Evolutionary conservation across 2,113 vertebrate species (phyloP).

Genomic region (Poicephalus gulielmi): DNA sequence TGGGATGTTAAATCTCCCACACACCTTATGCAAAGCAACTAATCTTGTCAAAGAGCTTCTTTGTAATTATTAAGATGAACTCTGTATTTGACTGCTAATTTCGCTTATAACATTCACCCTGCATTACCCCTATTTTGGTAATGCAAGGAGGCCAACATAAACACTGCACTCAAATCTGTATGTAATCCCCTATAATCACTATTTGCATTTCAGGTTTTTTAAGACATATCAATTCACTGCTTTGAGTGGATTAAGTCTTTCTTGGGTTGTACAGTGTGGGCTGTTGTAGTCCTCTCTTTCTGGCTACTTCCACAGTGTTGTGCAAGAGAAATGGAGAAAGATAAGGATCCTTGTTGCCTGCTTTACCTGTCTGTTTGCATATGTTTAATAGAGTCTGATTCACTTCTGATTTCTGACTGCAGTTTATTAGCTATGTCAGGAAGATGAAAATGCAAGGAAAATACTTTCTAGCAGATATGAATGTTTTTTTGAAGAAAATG

Average conservation of each 20-base stretch:
- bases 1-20: background rate
- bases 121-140: background rate
- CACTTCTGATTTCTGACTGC: background rate
- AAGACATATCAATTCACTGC: background rate
- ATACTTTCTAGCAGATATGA: background rate
- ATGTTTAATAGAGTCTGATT: background rate
- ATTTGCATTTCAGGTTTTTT: background rate
- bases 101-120: background rate
- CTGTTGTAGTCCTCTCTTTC: background rate
- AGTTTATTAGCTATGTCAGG: background rate
- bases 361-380: background rate
- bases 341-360: background rate
- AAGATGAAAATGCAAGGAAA: background rate
- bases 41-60: slow-evolving; percentile 1
- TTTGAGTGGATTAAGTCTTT: background rate
- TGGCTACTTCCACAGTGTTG: background rate
- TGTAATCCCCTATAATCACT: background rate
- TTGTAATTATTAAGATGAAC: background rate
- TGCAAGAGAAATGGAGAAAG: background rate
- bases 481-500: background rate
- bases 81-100: background rate
- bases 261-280: background rate
- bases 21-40: background rate
- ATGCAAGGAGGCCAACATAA: background rate
- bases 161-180: background rate